A percentile compares a stretch with the other conserved stretches of the same genome.
Evolutionary conservation across 2,888 invertebrate species (phyloP).

Genomic region (Erebia epiphron): DNA sequence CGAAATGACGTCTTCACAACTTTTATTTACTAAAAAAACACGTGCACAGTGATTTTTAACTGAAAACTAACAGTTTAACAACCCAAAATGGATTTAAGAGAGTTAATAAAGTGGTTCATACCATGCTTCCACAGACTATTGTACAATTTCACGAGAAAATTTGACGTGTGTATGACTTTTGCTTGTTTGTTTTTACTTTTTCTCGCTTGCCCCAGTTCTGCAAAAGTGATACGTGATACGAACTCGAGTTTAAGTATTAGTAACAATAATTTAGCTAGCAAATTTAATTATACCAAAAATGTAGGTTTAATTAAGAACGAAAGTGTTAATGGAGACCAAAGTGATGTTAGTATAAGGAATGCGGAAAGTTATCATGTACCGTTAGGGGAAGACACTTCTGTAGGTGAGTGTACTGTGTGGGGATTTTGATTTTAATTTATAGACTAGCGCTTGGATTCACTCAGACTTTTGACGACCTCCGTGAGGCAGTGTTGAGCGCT

Average conservation of each 20-base stretch:
- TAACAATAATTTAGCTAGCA: conserved; percentile 32
- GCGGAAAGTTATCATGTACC: not conserved
- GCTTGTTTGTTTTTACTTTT: conserved; percentile 67
- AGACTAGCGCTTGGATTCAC: too few relatives aligned
- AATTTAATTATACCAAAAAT: conserved; percentile 50
- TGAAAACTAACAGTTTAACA: conserved; percentile 31
- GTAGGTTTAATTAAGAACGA: conserved; percentile 50
- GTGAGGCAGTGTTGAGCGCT: too few relatives aligned
- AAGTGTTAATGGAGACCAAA: conserved; percentile 31
- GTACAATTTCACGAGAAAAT: conserved; percentile 49
- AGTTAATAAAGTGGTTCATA: conserved; percentile 78
- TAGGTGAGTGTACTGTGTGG: conserved; percentile 32
- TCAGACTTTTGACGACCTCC: too few relatives aligned
- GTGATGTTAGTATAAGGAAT: conserved; percentile 22
- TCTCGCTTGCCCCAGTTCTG: conserved; percentile 53
- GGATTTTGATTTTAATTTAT: too few relatives aligned
- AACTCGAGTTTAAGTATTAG: conserved; percentile 46
- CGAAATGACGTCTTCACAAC: conserved; percentile 55
- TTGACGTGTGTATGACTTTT: conserved; percentile 48
- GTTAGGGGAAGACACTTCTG: conserved; percentile 21
- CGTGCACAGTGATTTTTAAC: conserved; percentile 30
- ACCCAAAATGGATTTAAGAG: conserved; percentile 73
- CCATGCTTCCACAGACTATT: conserved; percentile 73
- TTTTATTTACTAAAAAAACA: conserved; percentile 30
- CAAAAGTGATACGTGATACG: conserved; percentile 50